These are phyloP conservation scores for Pseudobourletiella spinata DNA, from an alignment of 1,140 invertebrate species.

Conservation along the genomic window DNA sequence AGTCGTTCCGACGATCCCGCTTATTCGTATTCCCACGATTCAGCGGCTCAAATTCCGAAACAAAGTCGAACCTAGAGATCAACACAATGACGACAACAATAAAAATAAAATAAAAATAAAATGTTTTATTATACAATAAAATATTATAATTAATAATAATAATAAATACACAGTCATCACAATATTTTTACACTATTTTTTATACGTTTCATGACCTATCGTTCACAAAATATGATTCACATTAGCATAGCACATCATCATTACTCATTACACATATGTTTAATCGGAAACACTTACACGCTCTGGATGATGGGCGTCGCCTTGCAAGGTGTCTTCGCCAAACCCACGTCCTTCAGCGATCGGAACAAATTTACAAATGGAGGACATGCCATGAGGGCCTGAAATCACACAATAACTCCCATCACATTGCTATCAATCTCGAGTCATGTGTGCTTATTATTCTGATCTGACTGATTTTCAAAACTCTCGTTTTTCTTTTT, in stretches of 20 bases:
- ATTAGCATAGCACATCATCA: too few species aligned
- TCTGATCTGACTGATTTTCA: too few species aligned
- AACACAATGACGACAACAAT: too few species aligned
- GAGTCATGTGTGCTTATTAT: too few species aligned
- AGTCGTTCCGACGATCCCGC: conserved; percentile 15
- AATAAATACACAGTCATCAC: not conserved
- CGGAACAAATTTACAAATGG: conserved; percentile 86
- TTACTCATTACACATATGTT: too few species aligned
- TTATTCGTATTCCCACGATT: conserved; percentile 23
- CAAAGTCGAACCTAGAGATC: conserved; percentile 28
- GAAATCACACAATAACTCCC: not conserved
- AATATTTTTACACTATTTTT: not conserved
- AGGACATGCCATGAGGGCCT: conserved; percentile 77
- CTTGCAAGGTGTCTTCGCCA: conserved; percentile 47
- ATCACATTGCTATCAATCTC: too few species aligned
- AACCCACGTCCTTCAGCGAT: conserved; percentile 50
- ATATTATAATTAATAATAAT: too few species aligned
- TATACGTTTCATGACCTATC: not conserved
- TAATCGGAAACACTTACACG: conserved; percentile 74
- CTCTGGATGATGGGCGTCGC: conserved; percentile 80
- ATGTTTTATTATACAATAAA: too few species aligned
- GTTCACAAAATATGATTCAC: too few species aligned
- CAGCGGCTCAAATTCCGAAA: conserved; percentile 33
- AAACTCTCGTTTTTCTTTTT: too few species aligned
- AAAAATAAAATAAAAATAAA: conserved; percentile 1